phyloP scores from a whole-genome alignment of 2,797 vertebrate species.

The Semotilus atromaculatus region DNA sequence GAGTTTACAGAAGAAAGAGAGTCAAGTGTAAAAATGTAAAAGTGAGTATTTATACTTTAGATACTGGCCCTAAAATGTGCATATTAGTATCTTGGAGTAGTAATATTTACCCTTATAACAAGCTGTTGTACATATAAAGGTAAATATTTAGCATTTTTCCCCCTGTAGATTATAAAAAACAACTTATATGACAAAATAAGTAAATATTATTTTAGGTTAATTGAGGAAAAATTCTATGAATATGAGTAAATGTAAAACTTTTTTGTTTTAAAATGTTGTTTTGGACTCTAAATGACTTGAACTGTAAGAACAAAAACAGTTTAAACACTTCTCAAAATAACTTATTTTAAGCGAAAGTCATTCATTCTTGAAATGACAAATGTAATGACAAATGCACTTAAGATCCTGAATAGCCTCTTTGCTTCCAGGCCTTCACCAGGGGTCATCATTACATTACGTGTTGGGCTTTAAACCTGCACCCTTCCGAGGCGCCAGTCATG shows the following conservation, averaged over 20 bases:
- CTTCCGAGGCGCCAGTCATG: slow-evolving; percentile 52
- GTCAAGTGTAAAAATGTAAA: background rate
- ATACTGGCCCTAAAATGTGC: background rate
- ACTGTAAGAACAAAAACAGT: background rate
- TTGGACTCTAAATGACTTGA: background rate
- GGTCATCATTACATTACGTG: slow-evolving; percentile 58
- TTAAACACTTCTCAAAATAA: background rate
- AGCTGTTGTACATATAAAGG: background rate
- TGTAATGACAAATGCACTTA: background rate
- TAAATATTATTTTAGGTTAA: too few relatives aligned
- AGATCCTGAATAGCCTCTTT: background rate
- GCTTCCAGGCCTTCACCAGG: slow-evolving; percentile 41
- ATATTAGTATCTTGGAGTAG: background rate
- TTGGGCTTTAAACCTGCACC: slow-evolving; percentile 54
- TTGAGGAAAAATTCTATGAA: background rate
- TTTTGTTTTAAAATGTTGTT: too few relatives aligned
- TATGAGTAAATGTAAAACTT: background rate
- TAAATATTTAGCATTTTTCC: background rate
- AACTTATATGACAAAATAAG: too few relatives aligned
- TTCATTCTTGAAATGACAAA: background rate
- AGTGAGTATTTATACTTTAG: background rate
- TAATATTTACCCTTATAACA: background rate
- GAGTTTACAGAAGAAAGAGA: background rate
- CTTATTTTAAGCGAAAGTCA: background rate
- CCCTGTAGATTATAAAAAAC: too few relatives aligned